Percentiles rank a stretch among this genome's conserved stretches.
These are phyloP conservation scores for Scolopax mira DNA, from an alignment of 2,113 vertebrate genomes.

Conservation along the genomic window DNA sequence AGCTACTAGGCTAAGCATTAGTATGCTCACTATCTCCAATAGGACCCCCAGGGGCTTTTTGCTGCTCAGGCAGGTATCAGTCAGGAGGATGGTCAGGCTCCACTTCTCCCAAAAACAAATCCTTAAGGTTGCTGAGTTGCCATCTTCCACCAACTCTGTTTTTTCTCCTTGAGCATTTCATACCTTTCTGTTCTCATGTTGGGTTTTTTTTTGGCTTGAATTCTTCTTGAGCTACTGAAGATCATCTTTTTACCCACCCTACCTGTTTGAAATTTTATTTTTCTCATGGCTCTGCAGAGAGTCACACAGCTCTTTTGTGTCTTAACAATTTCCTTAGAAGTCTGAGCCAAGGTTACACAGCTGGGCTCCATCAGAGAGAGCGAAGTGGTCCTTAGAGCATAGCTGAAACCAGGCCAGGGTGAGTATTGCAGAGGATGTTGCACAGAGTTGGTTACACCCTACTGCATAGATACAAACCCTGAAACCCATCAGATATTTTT, in stretches of 20 bases:
- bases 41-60: neutral
- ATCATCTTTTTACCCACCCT: neutral
- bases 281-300: neutral
- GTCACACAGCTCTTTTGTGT: neutral
- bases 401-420: neutral
- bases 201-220: neutral
- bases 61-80: neutral
- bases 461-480: neutral
- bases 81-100: neutral
- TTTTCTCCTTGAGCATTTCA: neutral
- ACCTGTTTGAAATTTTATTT: neutral
- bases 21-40: neutral
- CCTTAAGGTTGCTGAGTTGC: neutral
- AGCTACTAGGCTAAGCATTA: neutral
- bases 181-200: neutral
- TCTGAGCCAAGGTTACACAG: neutral
- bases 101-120: neutral
- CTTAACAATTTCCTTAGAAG: neutral
- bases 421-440: neutral
- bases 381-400: neutral
- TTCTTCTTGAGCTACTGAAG: neutral
- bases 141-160: neutral
- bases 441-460: neutral
- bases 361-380: rapidly evolving
- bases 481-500: neutral